A percentile compares a stretch with the other conserved stretches of the same genome.
phyloP scores from a whole-genome alignment of 2,797 vertebrate genomes.

The Lacerta viridis region DNA sequence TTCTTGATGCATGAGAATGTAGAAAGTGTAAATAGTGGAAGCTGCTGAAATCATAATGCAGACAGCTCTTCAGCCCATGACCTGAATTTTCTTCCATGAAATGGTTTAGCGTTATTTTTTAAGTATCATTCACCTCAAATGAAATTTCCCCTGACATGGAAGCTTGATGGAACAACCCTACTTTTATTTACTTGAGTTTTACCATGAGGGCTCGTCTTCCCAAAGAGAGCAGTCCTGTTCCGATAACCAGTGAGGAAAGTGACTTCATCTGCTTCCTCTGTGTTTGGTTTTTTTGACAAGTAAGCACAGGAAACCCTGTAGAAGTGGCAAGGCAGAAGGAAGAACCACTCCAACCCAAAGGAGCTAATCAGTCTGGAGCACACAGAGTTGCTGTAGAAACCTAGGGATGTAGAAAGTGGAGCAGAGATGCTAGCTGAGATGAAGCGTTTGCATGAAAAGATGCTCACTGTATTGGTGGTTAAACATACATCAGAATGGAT shows the following conservation, averaged over 20 bases:
- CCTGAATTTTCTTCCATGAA: background rate
- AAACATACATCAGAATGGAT: slow-evolving; percentile 39
- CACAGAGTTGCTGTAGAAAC: slow-evolving; percentile 7
- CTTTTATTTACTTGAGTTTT: slow-evolving; percentile 5
- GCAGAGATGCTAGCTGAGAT: slow-evolving; percentile 8
- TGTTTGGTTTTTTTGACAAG: slow-evolving; percentile 60
- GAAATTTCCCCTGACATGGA: background rate
- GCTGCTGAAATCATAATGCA: background rate
- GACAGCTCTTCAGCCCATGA: background rate
- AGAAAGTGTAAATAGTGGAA: background rate
- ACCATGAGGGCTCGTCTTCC: slow-evolving; percentile 72
- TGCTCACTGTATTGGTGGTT: slow-evolving; percentile 34
- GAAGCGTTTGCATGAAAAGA: slow-evolving; percentile 23
- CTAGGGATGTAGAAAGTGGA: slow-evolving; percentile 35
- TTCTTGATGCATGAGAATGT: background rate
- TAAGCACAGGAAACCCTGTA: slow-evolving; percentile 81
- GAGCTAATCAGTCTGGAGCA: slow-evolving; percentile 55
- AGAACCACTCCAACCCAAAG: slow-evolving; percentile 72
- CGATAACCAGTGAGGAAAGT: slow-evolving; percentile 77
- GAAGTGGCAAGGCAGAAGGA: slow-evolving; percentile 76
- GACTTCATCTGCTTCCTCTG: slow-evolving; percentile 77
- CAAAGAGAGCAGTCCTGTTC: slow-evolving; percentile 65
- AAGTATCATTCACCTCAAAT: background rate
- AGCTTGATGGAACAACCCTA: background rate
- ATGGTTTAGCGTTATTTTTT: background rate